phyloP scores from a whole-genome alignment of 2,797 vertebrate species.

The Mormyrus hasselquistii region DNA sequence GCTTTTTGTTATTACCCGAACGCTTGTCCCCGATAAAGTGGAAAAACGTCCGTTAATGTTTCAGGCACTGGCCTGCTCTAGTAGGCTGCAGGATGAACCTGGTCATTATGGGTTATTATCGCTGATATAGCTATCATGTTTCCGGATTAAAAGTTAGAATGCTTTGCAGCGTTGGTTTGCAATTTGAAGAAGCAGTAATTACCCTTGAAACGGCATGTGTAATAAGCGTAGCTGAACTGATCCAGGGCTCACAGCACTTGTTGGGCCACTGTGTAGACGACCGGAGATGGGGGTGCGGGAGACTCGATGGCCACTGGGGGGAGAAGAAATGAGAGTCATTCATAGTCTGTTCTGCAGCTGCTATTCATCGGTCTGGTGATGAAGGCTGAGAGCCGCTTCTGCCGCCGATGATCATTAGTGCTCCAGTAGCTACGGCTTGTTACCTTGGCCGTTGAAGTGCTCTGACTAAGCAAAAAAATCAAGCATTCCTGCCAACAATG shows the following conservation, averaged over 20 bases:
- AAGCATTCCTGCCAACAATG: background rate
- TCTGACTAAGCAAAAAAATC: background rate
- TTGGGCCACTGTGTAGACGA: background rate
- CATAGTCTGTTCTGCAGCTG: constrained; percentile 15
- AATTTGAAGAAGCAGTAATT: background rate
- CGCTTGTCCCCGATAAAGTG: background rate
- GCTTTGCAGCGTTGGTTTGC: background rate
- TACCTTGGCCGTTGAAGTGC: background rate
- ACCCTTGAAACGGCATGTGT: background rate
- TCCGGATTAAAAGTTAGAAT: background rate
- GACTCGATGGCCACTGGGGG: background rate
- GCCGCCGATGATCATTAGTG: background rate
- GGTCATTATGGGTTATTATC: background rate
- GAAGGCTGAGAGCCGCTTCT: background rate
- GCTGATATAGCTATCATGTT: background rate
- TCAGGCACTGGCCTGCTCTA: background rate
- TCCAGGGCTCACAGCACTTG: background rate
- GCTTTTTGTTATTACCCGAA: background rate
- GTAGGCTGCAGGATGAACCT: background rate
- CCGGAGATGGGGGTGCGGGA: background rate
- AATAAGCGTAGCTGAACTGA: background rate
- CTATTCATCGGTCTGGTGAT: constrained; percentile 17
- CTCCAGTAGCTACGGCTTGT: background rate
- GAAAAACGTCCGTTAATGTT: background rate
- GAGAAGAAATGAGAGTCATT: background rate